Conservation (phyloP, 2,888 invertebrate species). For the Pristionchus exspectatus region DNA sequence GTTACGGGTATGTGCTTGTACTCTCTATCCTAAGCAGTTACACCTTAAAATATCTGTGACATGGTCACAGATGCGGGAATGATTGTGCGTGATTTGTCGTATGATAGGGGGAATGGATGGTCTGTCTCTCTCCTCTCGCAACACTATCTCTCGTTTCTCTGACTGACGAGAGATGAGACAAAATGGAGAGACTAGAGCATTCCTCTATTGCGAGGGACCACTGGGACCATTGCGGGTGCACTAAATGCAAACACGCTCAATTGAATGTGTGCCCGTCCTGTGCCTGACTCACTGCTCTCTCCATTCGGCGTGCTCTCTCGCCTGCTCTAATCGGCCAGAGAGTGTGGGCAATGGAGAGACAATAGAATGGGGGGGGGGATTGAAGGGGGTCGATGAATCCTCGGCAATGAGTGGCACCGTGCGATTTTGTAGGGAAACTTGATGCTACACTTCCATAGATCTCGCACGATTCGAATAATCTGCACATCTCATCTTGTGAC, state of each 20-base stretch:
- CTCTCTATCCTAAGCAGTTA: too few species aligned
- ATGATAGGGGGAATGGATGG: background rate
- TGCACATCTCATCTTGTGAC: too few species aligned
- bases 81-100: background rate
- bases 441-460: background rate
- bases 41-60: too few species aligned
- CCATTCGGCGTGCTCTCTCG: background rate
- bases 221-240: background rate
- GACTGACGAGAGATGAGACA: too few species aligned
- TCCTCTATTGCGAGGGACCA: background rate
- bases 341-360: background rate
- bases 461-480: too few species aligned
- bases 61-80: background rate
- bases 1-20: too few species aligned
- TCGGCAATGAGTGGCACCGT: constrained; percentile 3
- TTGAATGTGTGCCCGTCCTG: background rate
- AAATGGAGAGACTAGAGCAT: too few species aligned
- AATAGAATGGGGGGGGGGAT: background rate
- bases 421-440: constrained; percentile 24
- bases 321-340: background rate
- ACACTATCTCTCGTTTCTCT: too few species aligned
- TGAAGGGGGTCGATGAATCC: background rate
- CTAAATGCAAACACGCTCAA: background rate
- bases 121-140: too few species aligned
- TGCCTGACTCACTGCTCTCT: background rate